Conservation (phyloP, 2,113 vertebrate species). For the Gorsachius goisagi region DNA sequence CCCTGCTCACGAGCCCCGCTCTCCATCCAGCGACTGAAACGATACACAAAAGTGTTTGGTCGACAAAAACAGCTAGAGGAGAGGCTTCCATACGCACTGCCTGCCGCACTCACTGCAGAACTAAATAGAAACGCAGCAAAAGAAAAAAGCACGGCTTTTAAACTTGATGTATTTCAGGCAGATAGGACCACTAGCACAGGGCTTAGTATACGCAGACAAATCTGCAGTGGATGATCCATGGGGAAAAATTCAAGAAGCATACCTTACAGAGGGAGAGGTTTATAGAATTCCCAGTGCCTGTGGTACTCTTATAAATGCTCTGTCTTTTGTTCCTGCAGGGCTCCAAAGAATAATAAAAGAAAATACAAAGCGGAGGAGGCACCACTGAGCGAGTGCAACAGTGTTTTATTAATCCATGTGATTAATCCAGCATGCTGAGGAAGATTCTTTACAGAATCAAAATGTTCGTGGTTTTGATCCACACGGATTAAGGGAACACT, state of each 20-base stretch:
- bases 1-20: neutral
- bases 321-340: constrained; percentile 58
- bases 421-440: constrained; percentile 80
- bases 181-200: neutral
- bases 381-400: constrained; percentile 61
- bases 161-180: neutral
- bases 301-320: constrained; percentile 43
- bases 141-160: neutral
- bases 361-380: constrained; percentile 68
- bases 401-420: constrained; percentile 77
- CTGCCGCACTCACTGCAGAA: neutral
- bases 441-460: constrained; percentile 74
- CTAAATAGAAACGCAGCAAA: neutral
- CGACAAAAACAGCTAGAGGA: neutral
- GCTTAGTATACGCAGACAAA: neutral
- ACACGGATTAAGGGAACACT: constrained; percentile 76
- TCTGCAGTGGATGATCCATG: neutral
- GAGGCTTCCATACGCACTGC: neutral
- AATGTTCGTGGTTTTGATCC: constrained; percentile 70
- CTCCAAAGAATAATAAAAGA: constrained; percentile 64
- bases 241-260: constrained; percentile 33
- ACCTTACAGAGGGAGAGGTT: constrained; percentile 21
- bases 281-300: constrained; percentile 32
- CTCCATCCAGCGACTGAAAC: neutral
- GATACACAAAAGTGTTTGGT: neutral